Conservation (phyloP, 2,797 vertebrate genomes). For the Girardinus metallicus region DNA sequence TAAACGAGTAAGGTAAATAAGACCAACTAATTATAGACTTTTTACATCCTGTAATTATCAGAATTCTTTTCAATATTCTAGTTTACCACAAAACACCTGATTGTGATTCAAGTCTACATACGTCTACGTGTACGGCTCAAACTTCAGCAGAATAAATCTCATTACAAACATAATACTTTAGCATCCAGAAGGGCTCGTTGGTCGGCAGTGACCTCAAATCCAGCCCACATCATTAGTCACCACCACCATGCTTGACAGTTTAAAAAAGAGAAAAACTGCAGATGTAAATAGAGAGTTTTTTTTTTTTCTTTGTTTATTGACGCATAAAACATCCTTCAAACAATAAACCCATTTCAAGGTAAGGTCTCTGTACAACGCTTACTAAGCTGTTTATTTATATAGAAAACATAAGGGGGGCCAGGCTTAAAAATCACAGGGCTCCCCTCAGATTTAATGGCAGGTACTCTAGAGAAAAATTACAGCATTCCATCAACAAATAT, state of each 20-base stretch:
- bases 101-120: background rate
- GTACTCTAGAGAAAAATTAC: conserved; percentile 98
- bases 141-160: no score
- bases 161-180: no score
- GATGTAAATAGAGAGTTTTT: conserved; percentile 60
- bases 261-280: conserved; percentile 2
- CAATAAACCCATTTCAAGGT: conserved; percentile 94
- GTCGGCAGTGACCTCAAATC: no score
- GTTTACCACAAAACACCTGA: background rate
- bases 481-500: conserved; percentile 99
- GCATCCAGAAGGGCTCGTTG: no score
- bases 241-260: background rate
- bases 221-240: no score
- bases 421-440: conserved; percentile 99
- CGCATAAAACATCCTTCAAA: conserved; percentile 88
- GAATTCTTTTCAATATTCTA: no score
- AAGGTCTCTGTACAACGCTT: conserved; percentile 97
- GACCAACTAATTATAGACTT: no score
- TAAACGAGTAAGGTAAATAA: no score
- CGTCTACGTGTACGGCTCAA: no score
- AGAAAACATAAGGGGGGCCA: conserved; percentile 99
- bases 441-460: conserved; percentile 99
- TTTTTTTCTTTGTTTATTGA: conserved; percentile 75
- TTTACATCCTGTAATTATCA: no score
- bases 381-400: conserved; percentile 92